Base-by-base conservation (phyloP, 2,888 invertebrate species). In the Troilus luridus region DNA sequence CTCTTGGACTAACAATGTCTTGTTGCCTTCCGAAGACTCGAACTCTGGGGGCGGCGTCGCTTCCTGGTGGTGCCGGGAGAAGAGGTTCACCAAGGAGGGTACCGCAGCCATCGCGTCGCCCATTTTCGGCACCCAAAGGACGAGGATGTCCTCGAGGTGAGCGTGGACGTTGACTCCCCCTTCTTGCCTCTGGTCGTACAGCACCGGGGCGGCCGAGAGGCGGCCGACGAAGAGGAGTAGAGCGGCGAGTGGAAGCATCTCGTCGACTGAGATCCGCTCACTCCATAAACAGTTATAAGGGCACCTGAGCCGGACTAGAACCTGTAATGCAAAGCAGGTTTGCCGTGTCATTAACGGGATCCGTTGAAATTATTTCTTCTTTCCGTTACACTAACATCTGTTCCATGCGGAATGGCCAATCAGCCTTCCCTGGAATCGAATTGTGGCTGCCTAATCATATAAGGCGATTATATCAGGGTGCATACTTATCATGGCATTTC, bases 131-230 rank as follows among this genome's bases (percentile, higher is more conserved):
- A 96, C 95, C n/a, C 97, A 94, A 58, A 97, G 94, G 90, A 97
- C 94, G 92, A 97, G 95, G 92, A 97, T 95, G 93, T 97, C 97
- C 92, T 97, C 96, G 17, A 97, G 94, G 93, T 97, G 96, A 0
- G 97, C 96, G 90, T 96, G 95, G 19, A 97, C 95, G 94, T 98
- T 97, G 92, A 95, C 94, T 6, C 96, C 95, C n/a, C 97, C 97
- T 91, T 97, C 96, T 94, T 97, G 97, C 0, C 97, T 95, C 93
- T 97, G 97, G 94, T 97, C 96, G 94, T 96, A 96, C 8, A 90
- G 41, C 10, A 92, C 90, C 6, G 92, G 91, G 0, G 91, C 91
- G 14, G 90, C 90, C 9, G 60, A 60, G 19, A 88, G 67, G 8
- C 54, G 12, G n/a, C 91, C 60, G 27, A 88, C 54, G 88, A 88